Conservation (phyloP, 1,140 invertebrate species). For the Popillia japonica region DNA sequence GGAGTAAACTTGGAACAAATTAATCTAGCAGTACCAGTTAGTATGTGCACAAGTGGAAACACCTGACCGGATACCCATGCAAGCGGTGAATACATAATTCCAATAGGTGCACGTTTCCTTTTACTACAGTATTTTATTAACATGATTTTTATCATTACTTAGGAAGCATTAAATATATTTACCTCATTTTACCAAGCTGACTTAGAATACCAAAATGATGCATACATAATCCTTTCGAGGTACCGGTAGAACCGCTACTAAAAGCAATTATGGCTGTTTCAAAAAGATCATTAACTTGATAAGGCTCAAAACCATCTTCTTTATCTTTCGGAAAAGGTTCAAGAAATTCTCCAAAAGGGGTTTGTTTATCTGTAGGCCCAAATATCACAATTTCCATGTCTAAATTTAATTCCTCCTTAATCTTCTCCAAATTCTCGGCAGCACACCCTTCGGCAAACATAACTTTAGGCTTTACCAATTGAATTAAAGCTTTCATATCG, state of each 20-base stretch:
- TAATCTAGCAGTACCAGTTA: not conserved
- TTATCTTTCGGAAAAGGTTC: slow-evolving; percentile 34
- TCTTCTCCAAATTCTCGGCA: slow-evolving; percentile 46
- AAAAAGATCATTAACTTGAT: slow-evolving; percentile 41
- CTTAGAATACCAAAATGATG: slow-evolving; percentile 62
- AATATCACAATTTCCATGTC: slow-evolving; percentile 55
- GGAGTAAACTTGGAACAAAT: not conserved
- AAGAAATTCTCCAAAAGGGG: slow-evolving; percentile 49
- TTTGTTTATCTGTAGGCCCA: slow-evolving; percentile 45
- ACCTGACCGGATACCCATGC: not conserved
- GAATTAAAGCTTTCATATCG: no score
- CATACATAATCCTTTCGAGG: slow-evolving; percentile 77
- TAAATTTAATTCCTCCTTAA: slow-evolving; percentile 43
- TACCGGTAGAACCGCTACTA: slow-evolving; percentile 77
- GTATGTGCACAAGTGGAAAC: not conserved
- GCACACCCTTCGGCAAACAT: slow-evolving; percentile 42
- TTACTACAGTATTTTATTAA: no score
- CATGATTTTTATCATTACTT: no score
- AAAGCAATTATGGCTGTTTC: slow-evolving; percentile 58
- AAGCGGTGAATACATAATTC: no score
- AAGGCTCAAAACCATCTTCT: slow-evolving; percentile 50
- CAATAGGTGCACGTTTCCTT: no score
- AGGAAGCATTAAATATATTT: not conserved
- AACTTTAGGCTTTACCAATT: no score
- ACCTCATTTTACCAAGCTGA: not conserved